Conservation (phyloP, 2,113 vertebrate species). For the Aegypius monachus region DNA sequence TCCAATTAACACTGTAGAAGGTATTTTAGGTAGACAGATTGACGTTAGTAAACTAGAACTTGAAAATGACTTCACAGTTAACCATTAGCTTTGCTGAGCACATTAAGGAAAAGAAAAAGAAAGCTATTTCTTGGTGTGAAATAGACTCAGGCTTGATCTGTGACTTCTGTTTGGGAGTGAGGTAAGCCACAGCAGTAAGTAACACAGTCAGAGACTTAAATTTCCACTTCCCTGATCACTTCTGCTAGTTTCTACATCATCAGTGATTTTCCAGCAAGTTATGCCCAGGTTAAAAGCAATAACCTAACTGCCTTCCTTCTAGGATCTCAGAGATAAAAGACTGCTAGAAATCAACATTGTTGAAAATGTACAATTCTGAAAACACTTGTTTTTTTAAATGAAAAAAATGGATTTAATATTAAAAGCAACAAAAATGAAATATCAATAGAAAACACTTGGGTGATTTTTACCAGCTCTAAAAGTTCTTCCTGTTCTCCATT, state of each 20-base stretch:
- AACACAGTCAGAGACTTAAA: not conserved
- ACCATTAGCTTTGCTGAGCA: not conserved
- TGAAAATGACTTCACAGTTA: not conserved
- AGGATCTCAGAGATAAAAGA: not conserved
- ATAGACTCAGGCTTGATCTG: not conserved
- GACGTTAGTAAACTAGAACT: not conserved
- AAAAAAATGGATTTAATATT: not conserved
- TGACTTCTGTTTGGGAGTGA: not conserved
- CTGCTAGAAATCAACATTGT: not conserved
- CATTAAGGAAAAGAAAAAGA: not conserved
- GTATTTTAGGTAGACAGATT: conserved; percentile 9
- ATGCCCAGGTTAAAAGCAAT: not conserved
- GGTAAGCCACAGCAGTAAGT: not conserved
- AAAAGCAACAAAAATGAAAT: not conserved
- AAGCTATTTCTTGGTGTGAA: not conserved
- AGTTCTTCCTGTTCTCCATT: not conserved
- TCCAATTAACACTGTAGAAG: not conserved
- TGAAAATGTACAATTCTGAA: not conserved
- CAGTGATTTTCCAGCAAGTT: not conserved
- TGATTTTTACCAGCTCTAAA: not conserved
- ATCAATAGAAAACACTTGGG: not conserved
- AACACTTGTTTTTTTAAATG: not conserved
- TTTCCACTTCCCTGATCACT: not conserved
- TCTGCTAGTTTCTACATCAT: not conserved
- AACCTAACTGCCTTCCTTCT: not conserved